Conservation (phyloP, 1,140 invertebrate species). For the Drosophila kepulauana region DNA sequence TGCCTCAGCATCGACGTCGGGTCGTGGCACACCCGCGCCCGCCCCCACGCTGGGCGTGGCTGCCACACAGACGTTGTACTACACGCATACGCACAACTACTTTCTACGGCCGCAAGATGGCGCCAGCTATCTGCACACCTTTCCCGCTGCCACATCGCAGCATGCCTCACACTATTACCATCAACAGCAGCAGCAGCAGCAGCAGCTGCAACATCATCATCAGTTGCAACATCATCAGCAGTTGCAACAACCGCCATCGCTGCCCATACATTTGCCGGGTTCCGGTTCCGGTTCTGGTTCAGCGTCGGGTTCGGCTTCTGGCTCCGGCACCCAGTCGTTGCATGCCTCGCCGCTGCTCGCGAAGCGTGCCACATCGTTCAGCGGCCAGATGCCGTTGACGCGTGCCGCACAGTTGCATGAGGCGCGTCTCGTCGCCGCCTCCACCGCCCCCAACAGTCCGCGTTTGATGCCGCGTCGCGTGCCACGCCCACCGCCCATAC, state of each 20-base stretch:
- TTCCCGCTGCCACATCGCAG: conserved; percentile 54
- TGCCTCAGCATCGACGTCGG: conserved; percentile 69
- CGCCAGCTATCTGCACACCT: conserved; percentile 70
- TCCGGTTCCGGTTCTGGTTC: conserved; percentile 23
- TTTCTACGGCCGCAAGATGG: conserved; percentile 72
- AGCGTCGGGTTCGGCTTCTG: conserved; percentile 19
- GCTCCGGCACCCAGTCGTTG: conserved; percentile 66
- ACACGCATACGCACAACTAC: conserved; percentile 69
- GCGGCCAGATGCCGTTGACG: conserved; percentile 72
- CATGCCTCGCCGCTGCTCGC: conserved; percentile 73
- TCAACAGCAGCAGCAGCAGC: conserved; percentile 52
- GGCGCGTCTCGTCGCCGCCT: conserved; percentile 83
- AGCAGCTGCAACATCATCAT: conserved; percentile 53
- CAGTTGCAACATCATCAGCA: conserved; percentile 36
- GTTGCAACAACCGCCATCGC: conserved; percentile 62
- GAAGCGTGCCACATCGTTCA: conserved; percentile 82
- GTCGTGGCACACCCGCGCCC: conserved; percentile 63
- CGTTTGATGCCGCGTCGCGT: conserved; percentile 88
- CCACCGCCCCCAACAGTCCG: conserved; percentile 89
- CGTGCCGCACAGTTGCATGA: conserved; percentile 47
- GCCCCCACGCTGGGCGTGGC: conserved; percentile 52
- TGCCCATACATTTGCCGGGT: conserved; percentile 55
- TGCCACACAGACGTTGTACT: conserved; percentile 59
- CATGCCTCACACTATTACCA: conserved; percentile 52
- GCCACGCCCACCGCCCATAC: conserved; percentile 86